Evolutionary conservation across 2,797 vertebrate genomes (phyloP).

Genomic region (Sternarchorhynchus goeldii): DNA sequence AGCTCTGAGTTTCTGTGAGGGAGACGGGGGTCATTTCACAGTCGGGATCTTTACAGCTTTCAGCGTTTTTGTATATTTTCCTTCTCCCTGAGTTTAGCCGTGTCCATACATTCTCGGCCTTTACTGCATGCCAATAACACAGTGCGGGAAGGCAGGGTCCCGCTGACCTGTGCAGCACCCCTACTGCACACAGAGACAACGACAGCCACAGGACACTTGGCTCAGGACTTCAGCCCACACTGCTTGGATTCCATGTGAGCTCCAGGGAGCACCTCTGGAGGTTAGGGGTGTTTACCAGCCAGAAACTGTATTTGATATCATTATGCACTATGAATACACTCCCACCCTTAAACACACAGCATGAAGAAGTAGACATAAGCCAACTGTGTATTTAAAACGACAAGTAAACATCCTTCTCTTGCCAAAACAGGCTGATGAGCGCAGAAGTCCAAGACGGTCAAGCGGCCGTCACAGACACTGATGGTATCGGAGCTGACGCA

Average conservation of each 20-base stretch:
- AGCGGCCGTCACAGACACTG: background rate
- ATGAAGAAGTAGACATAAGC: background rate
- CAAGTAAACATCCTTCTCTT: background rate
- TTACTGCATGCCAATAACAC: no score
- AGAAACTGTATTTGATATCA: background rate
- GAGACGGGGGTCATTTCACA: conserved; percentile 5
- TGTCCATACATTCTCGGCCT: no score
- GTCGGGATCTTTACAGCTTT: background rate
- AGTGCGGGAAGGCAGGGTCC: no score
- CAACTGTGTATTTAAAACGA: background rate
- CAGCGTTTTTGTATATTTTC: no score
- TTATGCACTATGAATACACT: background rate
- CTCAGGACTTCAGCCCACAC: background rate
- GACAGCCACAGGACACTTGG: background rate
- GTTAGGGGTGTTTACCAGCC: background rate
- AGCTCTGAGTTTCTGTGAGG: conserved; percentile 66
- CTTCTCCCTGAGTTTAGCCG: no score
- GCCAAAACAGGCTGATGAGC: background rate
- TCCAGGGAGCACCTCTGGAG: background rate
- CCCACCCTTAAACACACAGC: background rate
- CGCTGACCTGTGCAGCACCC: no score
- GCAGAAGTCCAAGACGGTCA: background rate
- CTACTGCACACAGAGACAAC: background rate
- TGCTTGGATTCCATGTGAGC: background rate
- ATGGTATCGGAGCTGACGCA: no score